Percentiles rank a stretch among this genome's conserved stretches.
phyloP scores from a whole-genome alignment of 2,888 invertebrate species.

The Cerastis rubricosa region DNA sequence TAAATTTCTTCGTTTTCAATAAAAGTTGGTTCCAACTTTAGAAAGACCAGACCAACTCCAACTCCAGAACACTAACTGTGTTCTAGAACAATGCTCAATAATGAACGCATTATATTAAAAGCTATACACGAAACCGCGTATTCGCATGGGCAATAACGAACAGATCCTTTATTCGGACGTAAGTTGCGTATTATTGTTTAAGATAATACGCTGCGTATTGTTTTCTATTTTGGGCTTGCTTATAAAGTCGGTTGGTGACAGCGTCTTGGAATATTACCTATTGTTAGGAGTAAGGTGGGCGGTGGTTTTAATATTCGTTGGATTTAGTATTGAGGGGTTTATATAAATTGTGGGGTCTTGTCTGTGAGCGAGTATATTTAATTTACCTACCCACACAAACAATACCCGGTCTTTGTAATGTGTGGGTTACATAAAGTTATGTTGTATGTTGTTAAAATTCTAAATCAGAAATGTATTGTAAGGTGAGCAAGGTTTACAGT shows the following conservation, averaged over 20 bases:
- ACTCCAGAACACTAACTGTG: too few species aligned
- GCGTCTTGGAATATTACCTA: slow-evolving; percentile 52
- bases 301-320: slow-evolving; percentile 51
- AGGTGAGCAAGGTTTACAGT: neutral
- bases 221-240: slow-evolving; percentile 59
- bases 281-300: slow-evolving; percentile 57
- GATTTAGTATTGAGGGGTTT: slow-evolving; percentile 50
- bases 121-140: slow-evolving; percentile 22
- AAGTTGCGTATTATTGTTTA: slow-evolving; percentile 63
- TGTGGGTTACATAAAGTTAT: neutral
- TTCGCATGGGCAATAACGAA: slow-evolving; percentile 54
- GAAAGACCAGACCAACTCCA: too few species aligned
- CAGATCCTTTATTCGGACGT: slow-evolving; percentile 53
- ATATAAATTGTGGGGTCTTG: slow-evolving; percentile 36
- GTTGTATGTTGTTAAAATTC: neutral
- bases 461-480: neutral
- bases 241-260: slow-evolving; percentile 59
- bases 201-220: slow-evolving; percentile 59
- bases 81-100: slow-evolving; percentile 40
- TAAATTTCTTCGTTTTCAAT: neutral
- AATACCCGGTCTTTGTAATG: neutral
- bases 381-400: slow-evolving; percentile 3
- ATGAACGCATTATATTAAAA: slow-evolving; percentile 25
- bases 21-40: neutral
- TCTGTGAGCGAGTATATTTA: slow-evolving; percentile 18